phyloP scores from a whole-genome alignment of 2,113 vertebrate species.

The Petrocephalus microphthalmus region DNA sequence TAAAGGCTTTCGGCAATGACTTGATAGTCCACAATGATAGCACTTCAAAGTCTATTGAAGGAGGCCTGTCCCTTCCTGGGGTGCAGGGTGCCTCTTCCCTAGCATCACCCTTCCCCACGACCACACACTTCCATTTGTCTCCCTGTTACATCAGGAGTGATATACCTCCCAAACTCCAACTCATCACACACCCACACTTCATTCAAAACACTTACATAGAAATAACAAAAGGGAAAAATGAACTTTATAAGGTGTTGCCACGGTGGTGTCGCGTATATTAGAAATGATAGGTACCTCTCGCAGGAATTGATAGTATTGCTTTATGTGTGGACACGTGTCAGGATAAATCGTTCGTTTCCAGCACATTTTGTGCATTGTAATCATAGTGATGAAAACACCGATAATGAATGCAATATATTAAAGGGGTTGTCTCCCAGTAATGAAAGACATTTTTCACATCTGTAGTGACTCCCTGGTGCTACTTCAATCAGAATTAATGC shows the following conservation, averaged over 20 bases:
- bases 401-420: background rate
- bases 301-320: background rate
- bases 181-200: background rate
- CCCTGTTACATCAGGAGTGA: background rate
- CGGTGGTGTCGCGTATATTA: background rate
- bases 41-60: background rate
- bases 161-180: conserved; percentile 2
- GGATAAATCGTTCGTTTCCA: background rate
- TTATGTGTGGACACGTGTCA: background rate
- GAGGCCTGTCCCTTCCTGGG: background rate
- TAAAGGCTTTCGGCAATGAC: background rate
- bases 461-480: background rate
- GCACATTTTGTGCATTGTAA: background rate
- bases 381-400: background rate
- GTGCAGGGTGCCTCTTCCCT: background rate
- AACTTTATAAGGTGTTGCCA: background rate
- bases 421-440: background rate
- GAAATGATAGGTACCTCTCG: background rate
- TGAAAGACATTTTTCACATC: conserved; percentile 13
- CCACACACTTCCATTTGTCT: background rate
- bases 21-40: too few relatives aligned
- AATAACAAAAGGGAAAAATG: background rate
- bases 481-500: background rate
- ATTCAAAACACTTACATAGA: background rate
- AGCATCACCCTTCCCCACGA: background rate